Percentiles rank a stretch among this genome's conserved stretches.
Evolutionary conservation across 2,797 vertebrate species (phyloP).

Genomic region (Lutjanus argentimaculatus): DNA sequence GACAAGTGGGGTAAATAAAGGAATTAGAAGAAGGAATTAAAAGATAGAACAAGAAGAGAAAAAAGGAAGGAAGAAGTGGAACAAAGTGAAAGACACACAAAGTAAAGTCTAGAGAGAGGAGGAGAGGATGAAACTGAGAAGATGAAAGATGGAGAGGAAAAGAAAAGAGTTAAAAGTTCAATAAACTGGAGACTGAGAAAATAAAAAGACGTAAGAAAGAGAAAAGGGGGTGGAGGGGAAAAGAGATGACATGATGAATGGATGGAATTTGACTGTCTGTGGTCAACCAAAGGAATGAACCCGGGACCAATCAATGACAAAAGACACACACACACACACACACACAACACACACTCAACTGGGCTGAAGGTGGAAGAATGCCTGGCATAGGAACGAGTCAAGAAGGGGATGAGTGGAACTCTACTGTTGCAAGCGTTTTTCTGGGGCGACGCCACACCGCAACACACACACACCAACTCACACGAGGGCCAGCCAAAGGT

Average conservation of each 20-base stretch:
- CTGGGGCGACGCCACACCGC: slow-evolving; percentile 69
- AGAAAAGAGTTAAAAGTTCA: slow-evolving; percentile 7
- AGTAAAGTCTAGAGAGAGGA: too few relatives aligned
- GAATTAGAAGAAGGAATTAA: too few relatives aligned
- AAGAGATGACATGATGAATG: slow-evolving; percentile 54
- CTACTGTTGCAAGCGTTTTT: slow-evolving; percentile 64
- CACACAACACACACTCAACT: slow-evolving; percentile 22
- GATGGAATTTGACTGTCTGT: slow-evolving; percentile 64
- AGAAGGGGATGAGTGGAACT: slow-evolving; percentile 66
- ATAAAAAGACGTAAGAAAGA: background rate
- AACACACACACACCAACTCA: slow-evolving; percentile 20
- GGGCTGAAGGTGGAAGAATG: slow-evolving; percentile 60
- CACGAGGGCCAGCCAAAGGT: slow-evolving; percentile 75
- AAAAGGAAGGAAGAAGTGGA: background rate
- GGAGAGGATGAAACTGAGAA: background rate
- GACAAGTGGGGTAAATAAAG: background rate
- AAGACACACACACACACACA: slow-evolving; percentile 20
- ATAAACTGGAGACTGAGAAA: slow-evolving; percentile 20
- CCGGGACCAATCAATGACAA: slow-evolving; percentile 54
- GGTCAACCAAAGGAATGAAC: slow-evolving; percentile 68
- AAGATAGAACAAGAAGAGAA: background rate
- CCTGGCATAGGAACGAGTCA: slow-evolving; percentile 34
- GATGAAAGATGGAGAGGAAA: background rate
- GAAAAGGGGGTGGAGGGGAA: background rate
- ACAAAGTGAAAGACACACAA: too few relatives aligned